Percentiles rank a stretch among this genome's conserved stretches.
These are phyloP conservation scores for Lutjanus campechanus DNA, from an alignment of 2,797 vertebrate species.

Conservation along the genomic window DNA sequence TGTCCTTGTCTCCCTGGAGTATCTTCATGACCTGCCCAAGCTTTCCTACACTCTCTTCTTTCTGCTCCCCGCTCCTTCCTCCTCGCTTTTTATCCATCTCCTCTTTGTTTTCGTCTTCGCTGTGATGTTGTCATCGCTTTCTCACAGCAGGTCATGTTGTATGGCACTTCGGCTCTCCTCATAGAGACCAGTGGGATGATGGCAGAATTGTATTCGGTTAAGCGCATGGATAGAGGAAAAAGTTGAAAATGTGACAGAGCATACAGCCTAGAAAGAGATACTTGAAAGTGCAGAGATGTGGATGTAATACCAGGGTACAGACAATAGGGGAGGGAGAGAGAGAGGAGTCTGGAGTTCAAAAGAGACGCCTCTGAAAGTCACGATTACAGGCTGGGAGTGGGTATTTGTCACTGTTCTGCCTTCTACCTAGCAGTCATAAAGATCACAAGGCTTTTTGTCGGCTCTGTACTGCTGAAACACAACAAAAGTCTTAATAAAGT, in stretches of 20 bases:
- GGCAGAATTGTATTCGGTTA: constrained; percentile 35
- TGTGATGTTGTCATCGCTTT: constrained; percentile 28
- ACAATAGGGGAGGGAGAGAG: constrained; percentile 34
- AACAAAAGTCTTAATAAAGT: constrained; percentile 38
- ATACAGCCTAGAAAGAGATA: constrained; percentile 36
- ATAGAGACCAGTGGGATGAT: constrained; percentile 28
- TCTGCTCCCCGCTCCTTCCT: not conserved
- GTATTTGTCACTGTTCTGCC: constrained; percentile 46
- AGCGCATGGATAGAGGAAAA: constrained; percentile 31
- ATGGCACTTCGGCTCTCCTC: constrained; percentile 13
- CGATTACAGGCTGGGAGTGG: constrained; percentile 53
- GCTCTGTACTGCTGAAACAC: constrained; percentile 15
- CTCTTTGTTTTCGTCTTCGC: constrained; percentile 42
- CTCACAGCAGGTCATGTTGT: constrained; percentile 27
- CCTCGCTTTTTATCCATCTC: constrained; percentile 16
- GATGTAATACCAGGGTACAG: constrained; percentile 40
- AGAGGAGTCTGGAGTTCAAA: constrained; percentile 42
- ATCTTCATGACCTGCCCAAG: constrained; percentile 23
- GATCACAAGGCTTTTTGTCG: constrained; percentile 41
- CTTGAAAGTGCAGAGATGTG: constrained; percentile 48
- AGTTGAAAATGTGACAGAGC: constrained; percentile 37
- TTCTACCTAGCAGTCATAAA: constrained; percentile 30
- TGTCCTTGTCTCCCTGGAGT: constrained; percentile 2
- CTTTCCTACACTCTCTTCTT: constrained; percentile 19
- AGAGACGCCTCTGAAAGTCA: constrained; percentile 52